A percentile compares a stretch with the other conserved stretches of the same genome.
These are phyloP conservation scores for Todiramphus chloris DNA, from an alignment of 2,113 vertebrate species.

Conservation along the genomic window DNA sequence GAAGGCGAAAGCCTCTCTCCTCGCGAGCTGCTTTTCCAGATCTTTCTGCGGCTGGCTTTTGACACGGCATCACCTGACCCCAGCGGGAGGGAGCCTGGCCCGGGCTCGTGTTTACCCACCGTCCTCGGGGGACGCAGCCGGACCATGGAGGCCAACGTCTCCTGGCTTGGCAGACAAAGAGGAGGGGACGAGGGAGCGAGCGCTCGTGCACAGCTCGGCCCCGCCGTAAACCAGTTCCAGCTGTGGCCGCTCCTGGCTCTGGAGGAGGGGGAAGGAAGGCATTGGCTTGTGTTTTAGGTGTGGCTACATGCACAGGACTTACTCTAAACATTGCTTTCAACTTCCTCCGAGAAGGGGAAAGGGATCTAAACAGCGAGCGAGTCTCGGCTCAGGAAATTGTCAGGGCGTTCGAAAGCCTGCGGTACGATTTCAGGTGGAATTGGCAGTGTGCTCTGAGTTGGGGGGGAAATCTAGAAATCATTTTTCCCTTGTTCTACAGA, in stretches of 20 bases:
- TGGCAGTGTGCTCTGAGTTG: neutral
- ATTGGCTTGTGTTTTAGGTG: constrained; percentile 73
- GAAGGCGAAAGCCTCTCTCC: constrained; percentile 44
- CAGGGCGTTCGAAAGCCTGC: neutral
- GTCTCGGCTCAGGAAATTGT: constrained; percentile 39
- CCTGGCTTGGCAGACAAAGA: constrained; percentile 78
- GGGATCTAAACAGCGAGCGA: constrained; percentile 2
- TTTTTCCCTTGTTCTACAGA: neutral
- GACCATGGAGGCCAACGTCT: constrained; percentile 75
- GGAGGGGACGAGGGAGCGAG: constrained; percentile 53
- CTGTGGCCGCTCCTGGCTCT: constrained; percentile 72
- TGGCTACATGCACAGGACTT: constrained; percentile 55
- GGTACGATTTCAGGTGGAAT: constrained; percentile 4
- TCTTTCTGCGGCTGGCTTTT: constrained; percentile 79
- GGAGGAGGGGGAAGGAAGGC: constrained; percentile 20
- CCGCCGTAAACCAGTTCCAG: constrained; percentile 77
- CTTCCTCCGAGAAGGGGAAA: constrained; percentile 49
- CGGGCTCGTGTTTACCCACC: constrained; percentile 79
- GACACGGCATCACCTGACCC: constrained; percentile 81
- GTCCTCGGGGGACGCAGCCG: constrained; percentile 73
- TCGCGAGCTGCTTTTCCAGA: constrained; percentile 69
- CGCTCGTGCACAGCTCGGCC: constrained; percentile 31
- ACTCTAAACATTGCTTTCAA: constrained; percentile 46
- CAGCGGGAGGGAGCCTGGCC: constrained; percentile 70
- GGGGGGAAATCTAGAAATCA: neutral